Conservation (phyloP, 2,113 vertebrate species). For the Emydocephalus ijimae region DNA sequence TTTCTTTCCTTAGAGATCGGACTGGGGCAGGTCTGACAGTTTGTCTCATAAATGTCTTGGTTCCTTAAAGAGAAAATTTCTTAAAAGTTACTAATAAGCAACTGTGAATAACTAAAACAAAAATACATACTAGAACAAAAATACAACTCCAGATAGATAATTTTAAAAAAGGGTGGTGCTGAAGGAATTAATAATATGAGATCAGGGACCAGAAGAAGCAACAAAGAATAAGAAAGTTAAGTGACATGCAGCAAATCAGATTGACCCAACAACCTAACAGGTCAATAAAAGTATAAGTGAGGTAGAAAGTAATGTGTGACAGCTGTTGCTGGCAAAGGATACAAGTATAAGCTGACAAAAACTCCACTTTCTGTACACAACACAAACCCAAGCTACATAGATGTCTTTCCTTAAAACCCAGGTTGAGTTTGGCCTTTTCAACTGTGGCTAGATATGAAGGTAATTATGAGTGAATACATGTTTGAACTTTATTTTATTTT, state of each 20-base stretch:
- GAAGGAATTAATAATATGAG: neutral
- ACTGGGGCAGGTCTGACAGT: neutral
- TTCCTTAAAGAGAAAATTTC: conserved; percentile 4
- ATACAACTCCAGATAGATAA: conserved; percentile 5
- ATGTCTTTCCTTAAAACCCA: neutral
- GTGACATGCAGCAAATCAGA: neutral
- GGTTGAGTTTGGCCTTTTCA: neutral
- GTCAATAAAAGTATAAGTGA: neutral
- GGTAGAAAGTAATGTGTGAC: neutral
- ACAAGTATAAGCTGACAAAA: neutral
- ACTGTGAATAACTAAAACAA: conserved; percentile 37
- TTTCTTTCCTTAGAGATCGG: neutral
- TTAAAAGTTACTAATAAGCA: conserved; percentile 36
- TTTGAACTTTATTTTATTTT: neutral
- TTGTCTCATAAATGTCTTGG: neutral
- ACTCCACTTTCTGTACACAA: neutral
- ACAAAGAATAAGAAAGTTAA: neutral
- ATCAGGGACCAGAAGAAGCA: neutral
- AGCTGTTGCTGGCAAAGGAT: neutral
- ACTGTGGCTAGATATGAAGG: neutral
- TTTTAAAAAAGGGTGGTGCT: neutral
- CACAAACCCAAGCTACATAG: neutral
- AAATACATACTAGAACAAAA: conserved; percentile 49
- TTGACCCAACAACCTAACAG: neutral
- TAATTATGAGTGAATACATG: neutral